Evolutionary conservation across 2,797 vertebrate genomes (phyloP).

Genomic region (Cephalopachus bancanus): DNA sequence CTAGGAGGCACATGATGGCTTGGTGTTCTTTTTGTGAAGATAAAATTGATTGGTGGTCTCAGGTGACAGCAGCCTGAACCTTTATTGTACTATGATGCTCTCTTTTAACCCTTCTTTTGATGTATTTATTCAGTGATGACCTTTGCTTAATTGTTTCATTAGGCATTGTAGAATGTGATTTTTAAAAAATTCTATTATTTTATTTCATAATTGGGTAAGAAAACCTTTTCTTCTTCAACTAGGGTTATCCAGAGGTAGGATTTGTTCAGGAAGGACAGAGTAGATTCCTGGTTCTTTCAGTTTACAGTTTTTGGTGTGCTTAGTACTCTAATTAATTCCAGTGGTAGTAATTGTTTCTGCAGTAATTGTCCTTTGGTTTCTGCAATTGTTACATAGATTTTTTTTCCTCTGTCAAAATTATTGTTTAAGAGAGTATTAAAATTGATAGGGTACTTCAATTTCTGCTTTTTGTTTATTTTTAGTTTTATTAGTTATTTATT

Average conservation of each 20-base stretch:
- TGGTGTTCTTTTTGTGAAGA: neutral
- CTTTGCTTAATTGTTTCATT: neutral
- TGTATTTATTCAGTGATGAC: neutral
- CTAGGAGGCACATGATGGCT: neutral
- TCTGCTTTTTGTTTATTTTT: neutral
- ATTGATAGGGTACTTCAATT: neutral
- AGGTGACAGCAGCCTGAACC: neutral
- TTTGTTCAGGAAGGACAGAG: neutral
- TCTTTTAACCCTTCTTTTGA: neutral
- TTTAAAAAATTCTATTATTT: neutral
- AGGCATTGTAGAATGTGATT: neutral
- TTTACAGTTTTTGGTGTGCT: neutral
- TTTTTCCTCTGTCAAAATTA: neutral
- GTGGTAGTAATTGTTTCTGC: neutral
- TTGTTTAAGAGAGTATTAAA: neutral
- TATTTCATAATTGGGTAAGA: neutral
- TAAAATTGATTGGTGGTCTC: neutral
- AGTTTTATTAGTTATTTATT: conserved; percentile 6
- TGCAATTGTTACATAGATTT: neutral
- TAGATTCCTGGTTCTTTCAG: neutral
- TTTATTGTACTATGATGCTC: neutral
- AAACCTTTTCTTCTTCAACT: neutral
- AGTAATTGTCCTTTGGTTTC: neutral
- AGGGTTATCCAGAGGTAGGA: neutral
- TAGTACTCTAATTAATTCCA: neutral